These are phyloP conservation scores for Centropus bengalensis DNA, from an alignment of 2,113 vertebrate genomes.

Conservation along the genomic window DNA sequence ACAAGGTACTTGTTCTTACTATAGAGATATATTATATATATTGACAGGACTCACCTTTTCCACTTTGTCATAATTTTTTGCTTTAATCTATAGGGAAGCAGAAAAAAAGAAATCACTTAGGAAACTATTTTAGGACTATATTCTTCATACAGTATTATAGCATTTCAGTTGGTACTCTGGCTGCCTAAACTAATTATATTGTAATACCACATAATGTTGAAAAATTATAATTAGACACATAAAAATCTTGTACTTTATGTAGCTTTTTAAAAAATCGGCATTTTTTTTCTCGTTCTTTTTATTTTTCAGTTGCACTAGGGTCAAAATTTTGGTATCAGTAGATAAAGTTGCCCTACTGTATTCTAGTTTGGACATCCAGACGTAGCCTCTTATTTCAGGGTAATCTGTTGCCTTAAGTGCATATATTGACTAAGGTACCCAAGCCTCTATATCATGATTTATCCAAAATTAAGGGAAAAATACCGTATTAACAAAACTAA, in stretches of 20 bases:
- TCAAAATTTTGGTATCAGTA: background rate
- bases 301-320: background rate
- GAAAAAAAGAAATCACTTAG: conserved; percentile 79
- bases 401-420: background rate
- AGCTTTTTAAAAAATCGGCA: background rate
- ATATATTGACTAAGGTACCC: background rate
- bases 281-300: background rate
- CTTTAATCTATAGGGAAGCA: conserved; percentile 94
- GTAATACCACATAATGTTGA: background rate
- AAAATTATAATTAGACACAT: background rate
- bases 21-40: conserved; percentile 4
- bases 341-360: background rate
- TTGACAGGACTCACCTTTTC: conserved; percentile 92
- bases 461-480: background rate
- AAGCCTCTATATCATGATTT: background rate
- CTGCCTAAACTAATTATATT: background rate
- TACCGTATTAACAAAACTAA: background rate
- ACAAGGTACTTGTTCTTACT: background rate
- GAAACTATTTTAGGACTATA: conserved; percentile 53
- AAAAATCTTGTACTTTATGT: background rate
- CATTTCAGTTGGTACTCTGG: background rate
- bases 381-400: background rate
- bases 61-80: conserved; percentile 99
- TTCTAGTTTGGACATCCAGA: background rate
- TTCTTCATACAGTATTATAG: conserved; percentile 27